phyloP scores from a whole-genome alignment of 2,888 invertebrate genomes.

The Xestobium rufovillosum region DNA sequence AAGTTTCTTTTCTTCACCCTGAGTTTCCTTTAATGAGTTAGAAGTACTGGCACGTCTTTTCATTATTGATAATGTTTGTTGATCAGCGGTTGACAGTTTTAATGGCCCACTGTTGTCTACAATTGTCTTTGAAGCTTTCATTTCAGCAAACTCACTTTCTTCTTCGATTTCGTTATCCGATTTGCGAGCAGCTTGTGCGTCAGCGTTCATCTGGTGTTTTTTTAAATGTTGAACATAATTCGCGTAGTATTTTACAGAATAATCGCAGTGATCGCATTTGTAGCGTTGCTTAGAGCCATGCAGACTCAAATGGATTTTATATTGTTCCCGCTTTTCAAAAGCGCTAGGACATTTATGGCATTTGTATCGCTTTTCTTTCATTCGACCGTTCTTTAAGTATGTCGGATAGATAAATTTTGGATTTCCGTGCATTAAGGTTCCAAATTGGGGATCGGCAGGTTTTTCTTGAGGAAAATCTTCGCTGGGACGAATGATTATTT shows the following conservation, averaged over 20 bases:
- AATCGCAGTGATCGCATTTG: conserved; percentile 77
- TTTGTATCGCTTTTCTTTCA: conserved; percentile 72
- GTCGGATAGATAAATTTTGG: conserved; percentile 71
- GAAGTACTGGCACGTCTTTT: conserved; percentile 47
- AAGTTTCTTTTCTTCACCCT: conserved; percentile 52
- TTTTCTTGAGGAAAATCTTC: conserved; percentile 44
- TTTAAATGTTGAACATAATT: conserved; percentile 76
- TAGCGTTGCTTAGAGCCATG: conserved; percentile 80
- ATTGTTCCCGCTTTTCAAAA: conserved; percentile 78
- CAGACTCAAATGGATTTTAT: conserved; percentile 70
- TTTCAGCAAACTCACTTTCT: conserved; percentile 34
- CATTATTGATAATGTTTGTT: conserved; percentile 53
- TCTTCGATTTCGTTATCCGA: conserved; percentile 31
- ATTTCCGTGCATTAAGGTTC: conserved; percentile 63
- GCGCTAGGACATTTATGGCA: conserved; percentile 83
- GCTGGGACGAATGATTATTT: conserved; percentile 47
- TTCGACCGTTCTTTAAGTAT: conserved; percentile 63
- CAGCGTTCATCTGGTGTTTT: conserved; percentile 67
- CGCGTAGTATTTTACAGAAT: conserved; percentile 80
- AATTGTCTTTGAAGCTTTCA: conserved; percentile 14
- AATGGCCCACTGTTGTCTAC: conserved; percentile 45
- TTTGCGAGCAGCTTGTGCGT: conserved; percentile 54
- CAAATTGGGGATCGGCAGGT: conserved; percentile 60
- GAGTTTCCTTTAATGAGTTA: conserved; percentile 38
- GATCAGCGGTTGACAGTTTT: conserved; percentile 53